A percentile compares a stretch with the other conserved stretches of the same genome.
Evolutionary conservation across 2,888 invertebrate species (phyloP).

Genomic region (Octonoba sinensis): DNA sequence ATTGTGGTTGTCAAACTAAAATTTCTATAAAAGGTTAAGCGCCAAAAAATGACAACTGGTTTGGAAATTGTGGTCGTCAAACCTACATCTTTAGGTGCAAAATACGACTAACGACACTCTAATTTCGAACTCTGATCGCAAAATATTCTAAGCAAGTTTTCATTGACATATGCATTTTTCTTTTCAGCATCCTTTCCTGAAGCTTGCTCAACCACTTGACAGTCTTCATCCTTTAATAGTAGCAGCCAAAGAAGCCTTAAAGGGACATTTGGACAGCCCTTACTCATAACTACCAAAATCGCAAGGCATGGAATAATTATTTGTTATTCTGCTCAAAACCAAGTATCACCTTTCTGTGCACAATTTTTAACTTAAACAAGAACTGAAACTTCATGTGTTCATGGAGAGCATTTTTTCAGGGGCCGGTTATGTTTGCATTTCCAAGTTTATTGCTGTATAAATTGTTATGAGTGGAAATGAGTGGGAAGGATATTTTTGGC

Average conservation of each 20-base stretch:
- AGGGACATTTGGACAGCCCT: conserved; percentile 52
- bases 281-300: conserved; percentile 32
- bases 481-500: too few relatives aligned
- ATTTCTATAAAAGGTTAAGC: too few relatives aligned
- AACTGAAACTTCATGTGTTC: background rate
- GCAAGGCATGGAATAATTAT: background rate
- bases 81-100: too few relatives aligned
- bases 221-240: conserved; percentile 90
- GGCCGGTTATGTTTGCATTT: background rate
- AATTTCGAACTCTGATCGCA: too few relatives aligned
- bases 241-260: conserved; percentile 79
- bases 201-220: conserved; percentile 83
- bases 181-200: conserved; percentile 83
- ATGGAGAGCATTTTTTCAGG: background rate
- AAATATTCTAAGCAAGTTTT: too few relatives aligned
- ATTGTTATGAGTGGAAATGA: background rate
- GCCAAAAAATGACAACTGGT: too few relatives aligned
- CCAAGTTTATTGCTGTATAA: background rate
- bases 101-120: too few relatives aligned
- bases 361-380: background rate
- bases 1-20: too few relatives aligned
- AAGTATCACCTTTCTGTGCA: conserved; percentile 12
- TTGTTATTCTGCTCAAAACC: background rate
- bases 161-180: background rate
- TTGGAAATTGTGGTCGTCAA: too few relatives aligned